These are phyloP conservation scores for Cryptomyrus ogoouensis DNA, from an alignment of 2,113 vertebrate species.

Conservation along the genomic window DNA sequence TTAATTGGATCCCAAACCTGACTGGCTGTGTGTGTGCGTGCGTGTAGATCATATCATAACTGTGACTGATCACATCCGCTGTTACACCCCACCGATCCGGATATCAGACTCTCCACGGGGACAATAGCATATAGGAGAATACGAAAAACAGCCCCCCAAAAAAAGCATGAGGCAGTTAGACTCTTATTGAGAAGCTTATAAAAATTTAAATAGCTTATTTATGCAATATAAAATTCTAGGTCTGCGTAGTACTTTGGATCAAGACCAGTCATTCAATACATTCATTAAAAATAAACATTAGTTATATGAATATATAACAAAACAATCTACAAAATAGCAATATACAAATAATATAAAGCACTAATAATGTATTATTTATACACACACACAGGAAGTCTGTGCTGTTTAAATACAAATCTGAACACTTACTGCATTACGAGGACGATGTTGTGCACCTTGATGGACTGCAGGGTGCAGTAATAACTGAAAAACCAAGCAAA, in stretches of 20 bases:
- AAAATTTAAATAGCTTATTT: neutral
- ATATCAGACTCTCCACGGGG: neutral
- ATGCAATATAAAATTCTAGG: neutral
- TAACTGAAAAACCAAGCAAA: conserved; percentile 44
- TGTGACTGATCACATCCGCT: neutral
- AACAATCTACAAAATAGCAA: neutral
- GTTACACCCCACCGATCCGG: neutral
- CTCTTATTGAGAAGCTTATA: neutral
- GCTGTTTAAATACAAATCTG: neutral
- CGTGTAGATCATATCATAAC: no score
- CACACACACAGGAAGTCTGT: neutral
- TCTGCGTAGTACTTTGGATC: neutral
- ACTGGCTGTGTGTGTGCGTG: neutral
- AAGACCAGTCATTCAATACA: neutral
- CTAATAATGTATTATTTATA: neutral
- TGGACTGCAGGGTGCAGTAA: conserved; percentile 62
- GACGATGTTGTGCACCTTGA: conserved; percentile 69
- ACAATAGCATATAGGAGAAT: neutral
- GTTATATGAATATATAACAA: neutral
- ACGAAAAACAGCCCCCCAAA: neutral
- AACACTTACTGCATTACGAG: conserved; percentile 69
- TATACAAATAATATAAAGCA: neutral
- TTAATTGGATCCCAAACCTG: no score
- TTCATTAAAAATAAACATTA: neutral
- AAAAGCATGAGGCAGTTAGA: neutral